Evolutionary conservation across 1,140 invertebrate genomes (phyloP), one percentile per base, ranked within the genome.

Genomic region (Dolichoris vasculosae): DNA sequence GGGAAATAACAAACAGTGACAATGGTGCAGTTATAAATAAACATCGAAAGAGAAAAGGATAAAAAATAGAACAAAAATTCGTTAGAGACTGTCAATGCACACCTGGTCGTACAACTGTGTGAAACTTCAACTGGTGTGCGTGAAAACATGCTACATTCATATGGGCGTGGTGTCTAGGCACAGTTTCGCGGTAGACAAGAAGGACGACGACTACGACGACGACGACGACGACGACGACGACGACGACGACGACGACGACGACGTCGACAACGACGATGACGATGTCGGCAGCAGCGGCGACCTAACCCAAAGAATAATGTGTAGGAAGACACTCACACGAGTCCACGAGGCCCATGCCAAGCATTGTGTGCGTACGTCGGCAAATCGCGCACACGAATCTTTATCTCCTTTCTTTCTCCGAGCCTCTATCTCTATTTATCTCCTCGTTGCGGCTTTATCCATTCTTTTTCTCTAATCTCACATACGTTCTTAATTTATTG

Each of bases 391-490:
- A 32, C 40, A 48, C 67, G 84, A 85, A 85, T 85, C 71, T 85
- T 82, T 85, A 85, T 85, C 84, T 85, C 67, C 67, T 26, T n/a
- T 38, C 32, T 43, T 20, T 48, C 40, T 0, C 20, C 30, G 26
- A 13, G 38, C 71, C 43, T 32, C 84, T 85, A 82, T 85, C 69
- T 85, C 84, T 78, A 78, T 82, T 82, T 86, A 77, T 86, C 79
- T 86, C 32, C 32, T 17, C 40, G 26, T 30, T 64, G 43, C 46
- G 43, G 64, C 46, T 79, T 69, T 84, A 78, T 79, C 32, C 32
- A 17, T 64, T 46, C 48, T 40, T 69, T 73, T 43, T 13, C 30
- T 55, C 43, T 55, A 84, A 84, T 83, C 82, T 83, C n/a, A 20
- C 82, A 48, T 83, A 67, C 73, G 43, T 32, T 64, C 32, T 40